Percentiles rank a stretch among this genome's conserved stretches.
Evolutionary conservation across 2,888 invertebrate species (phyloP).

Genomic region (Bellardia bayeri): DNA sequence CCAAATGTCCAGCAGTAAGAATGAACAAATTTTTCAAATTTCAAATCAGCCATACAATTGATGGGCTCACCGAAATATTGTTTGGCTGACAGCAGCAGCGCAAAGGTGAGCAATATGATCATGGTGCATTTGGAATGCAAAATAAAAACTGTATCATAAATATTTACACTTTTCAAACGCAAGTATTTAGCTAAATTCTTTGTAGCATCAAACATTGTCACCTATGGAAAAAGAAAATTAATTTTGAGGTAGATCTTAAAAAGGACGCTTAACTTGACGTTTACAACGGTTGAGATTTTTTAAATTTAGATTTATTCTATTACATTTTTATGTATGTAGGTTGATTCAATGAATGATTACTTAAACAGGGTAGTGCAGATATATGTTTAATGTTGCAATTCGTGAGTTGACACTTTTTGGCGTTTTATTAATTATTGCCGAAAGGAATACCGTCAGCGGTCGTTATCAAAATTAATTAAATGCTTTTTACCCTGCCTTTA

Average conservation of each 20-base stretch:
- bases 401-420: too few relatives aligned
- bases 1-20: conserved; percentile 92
- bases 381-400: too few relatives aligned
- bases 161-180: conserved; percentile 87
- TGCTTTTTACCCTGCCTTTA: too few relatives aligned
- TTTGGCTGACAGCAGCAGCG: conserved; percentile 90
- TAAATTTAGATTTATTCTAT: conserved; percentile 19
- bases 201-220: conserved; percentile 86
- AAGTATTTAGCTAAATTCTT: conserved; percentile 86
- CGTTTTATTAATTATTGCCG: too few relatives aligned
- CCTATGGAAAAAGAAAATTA: not conserved
- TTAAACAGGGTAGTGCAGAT: not conserved
- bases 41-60: conserved; percentile 87
- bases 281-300: conserved; percentile 32
- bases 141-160: conserved; percentile 90
- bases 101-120: conserved; percentile 89
- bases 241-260: not conserved
- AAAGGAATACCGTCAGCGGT: too few relatives aligned
- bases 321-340: conserved; percentile 21
- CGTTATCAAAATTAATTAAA: too few relatives aligned
- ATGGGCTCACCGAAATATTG: conserved; percentile 95
- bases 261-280: not conserved
- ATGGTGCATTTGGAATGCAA: conserved; percentile 90
- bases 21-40: conserved; percentile 87
- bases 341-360: not conserved